Percentiles rank a stretch among this genome's conserved stretches.
phyloP scores from a whole-genome alignment of 1,140 invertebrate genomes.

The Rhopalosiphum maidis region DNA sequence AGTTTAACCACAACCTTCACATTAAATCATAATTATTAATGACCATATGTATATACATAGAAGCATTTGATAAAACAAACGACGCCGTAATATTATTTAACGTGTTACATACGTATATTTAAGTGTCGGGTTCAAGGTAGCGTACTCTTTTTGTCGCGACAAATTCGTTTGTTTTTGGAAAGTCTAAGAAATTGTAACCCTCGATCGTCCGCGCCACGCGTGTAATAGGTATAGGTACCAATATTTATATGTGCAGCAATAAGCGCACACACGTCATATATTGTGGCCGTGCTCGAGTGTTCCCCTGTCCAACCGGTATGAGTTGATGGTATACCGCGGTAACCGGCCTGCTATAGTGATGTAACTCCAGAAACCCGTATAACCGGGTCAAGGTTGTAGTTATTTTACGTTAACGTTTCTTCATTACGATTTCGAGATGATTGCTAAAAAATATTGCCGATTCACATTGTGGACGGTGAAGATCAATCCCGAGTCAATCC shows the following conservation, averaged over 20 bases:
- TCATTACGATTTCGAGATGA: constrained; percentile 43
- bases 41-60: too few species aligned
- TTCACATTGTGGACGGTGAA: not conserved
- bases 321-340: not conserved
- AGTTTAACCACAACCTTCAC: not conserved
- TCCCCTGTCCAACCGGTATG: constrained; percentile 28
- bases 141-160: not conserved
- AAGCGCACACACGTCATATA: not conserved
- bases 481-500: not conserved
- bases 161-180: not conserved
- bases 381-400: constrained; percentile 43
- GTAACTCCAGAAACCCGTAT: constrained; percentile 25
- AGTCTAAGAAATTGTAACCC: constrained; percentile 35
- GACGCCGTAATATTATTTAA: too few species aligned
- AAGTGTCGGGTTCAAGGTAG: constrained; percentile 22
- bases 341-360: not conserved
- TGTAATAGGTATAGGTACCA: not conserved
- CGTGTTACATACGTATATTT: not conserved
- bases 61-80: too few species aligned
- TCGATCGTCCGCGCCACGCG: not conserved
- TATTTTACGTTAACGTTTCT: constrained; percentile 26
- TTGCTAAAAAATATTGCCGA: not conserved
- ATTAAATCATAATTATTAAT: too few species aligned
- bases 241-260: not conserved
- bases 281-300: not conserved